phyloP scores from a whole-genome alignment of 2,797 vertebrate genomes.

The Gallinago stenura region DNA sequence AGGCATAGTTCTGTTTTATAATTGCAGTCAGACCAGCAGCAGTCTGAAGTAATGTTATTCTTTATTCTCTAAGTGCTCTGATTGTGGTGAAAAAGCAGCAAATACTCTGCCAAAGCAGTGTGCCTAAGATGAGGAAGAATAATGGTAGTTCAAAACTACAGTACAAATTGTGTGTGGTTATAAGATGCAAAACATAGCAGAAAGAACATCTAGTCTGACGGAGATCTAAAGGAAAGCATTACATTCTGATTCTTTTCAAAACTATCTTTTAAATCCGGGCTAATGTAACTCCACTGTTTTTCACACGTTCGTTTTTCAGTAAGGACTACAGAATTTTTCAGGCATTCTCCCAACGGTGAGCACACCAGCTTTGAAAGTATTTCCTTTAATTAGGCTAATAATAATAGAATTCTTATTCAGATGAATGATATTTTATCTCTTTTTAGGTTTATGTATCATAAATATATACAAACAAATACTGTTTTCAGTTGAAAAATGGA shows the following conservation, averaged over 20 bases:
- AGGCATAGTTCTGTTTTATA: neutral
- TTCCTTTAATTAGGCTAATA: neutral
- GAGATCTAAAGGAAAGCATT: neutral
- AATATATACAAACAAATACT: neutral
- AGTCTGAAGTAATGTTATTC: neutral
- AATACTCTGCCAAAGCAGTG: neutral
- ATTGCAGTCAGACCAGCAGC: conserved; percentile 28
- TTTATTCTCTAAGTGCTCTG: neutral
- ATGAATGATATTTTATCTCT: neutral
- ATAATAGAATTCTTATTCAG: neutral
- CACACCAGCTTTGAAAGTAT: neutral
- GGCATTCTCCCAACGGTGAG: neutral
- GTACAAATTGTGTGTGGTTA: neutral
- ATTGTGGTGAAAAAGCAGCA: neutral
- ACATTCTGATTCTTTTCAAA: neutral
- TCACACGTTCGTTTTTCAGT: neutral
- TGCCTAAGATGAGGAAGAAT: neutral
- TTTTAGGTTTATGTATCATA: neutral
- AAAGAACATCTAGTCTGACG: neutral
- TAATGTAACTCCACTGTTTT: neutral
- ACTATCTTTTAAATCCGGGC: neutral
- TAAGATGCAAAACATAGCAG: neutral
- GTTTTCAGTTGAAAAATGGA: neutral
- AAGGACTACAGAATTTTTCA: neutral
- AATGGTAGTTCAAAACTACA: neutral